Base-by-base conservation (phyloP, 2,888 invertebrate species). In the Mellilla xanthometata region DNA sequence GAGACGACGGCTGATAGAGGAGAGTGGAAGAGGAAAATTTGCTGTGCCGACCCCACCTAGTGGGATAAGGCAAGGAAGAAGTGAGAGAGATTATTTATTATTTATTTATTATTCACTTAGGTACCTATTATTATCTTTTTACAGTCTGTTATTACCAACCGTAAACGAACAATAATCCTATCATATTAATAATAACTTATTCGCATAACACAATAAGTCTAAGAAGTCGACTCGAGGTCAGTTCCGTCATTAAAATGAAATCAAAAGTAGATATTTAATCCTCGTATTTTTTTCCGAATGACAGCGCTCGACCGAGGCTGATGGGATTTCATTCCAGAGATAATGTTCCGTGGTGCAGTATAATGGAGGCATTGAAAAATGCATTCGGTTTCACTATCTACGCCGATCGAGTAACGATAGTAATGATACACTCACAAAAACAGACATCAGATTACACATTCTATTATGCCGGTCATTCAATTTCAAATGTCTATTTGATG, bases 211-310 rank as follows among this genome's bases (percentile, higher is more conserved):
- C 61, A 63, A 68, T 60, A 65, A 70, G 59, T 58, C 52, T 58
- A 53, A 58, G 60, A 60, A 59, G 42, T 43, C 43, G 46, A 34
- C 36, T 22, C 66, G 71, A 80, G 74, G 73, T 65, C 69, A 49
- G 48, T 23, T 35, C 54, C 60, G 69, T 68, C 73, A 74, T 78
- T 76, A 76, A 72, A 75, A 76, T 65, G 70, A 79, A 79, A 81
- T 81, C 73, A 80, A 76, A 74, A 76, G 77, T 73, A 54, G 72
- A 73, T 76, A 77, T 72, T 73, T 72, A 70, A 75, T 68, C 70
- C 70, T 68, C 62, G 65, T 69, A 49, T 58, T 56, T 68, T 74
- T 73, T 73, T 62, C 41, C 46, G 51, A 56, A 50, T 46, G 54
- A 36, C 48, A 39, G 52, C 49, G 52, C 40, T 41, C 46, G 44